Base-by-base conservation (phyloP, 2,113 vertebrate genomes). In the Oxygymnocypris stewartii region DNA sequence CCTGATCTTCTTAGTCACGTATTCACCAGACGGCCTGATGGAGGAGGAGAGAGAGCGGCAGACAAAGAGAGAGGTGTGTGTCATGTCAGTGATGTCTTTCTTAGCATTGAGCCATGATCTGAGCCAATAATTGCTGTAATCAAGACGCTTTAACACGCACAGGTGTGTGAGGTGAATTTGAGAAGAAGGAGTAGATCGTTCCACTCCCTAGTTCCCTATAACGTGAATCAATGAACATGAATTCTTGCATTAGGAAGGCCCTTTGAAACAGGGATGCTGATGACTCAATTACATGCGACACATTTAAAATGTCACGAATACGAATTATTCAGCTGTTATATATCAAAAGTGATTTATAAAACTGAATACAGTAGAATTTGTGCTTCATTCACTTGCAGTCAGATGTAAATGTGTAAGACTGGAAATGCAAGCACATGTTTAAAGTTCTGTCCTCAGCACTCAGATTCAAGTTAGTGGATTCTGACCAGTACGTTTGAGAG, bases 41-140 rank as follows among this genome's bases (percentile, higher is more conserved):
- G 25, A 51, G 63, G 63, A 13, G 35, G 10, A 49, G 80, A 49
- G 80, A 28, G 28, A 23, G 59, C 18, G 79, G 16, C 40, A 65
- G 8, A 16, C 63, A 12, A 0, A 35, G 40, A 47, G 61, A 67
- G 79, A 67, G 9, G 13, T 13, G n/a, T 71, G 47, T 71, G 31
- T 28, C 67, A 59, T 83, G 31, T 74, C 67, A 16, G 2, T 71
- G 28, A 83, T 51, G 80, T 69, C 63, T 67, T 49, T 69, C n/a
- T 47, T 65, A 69, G n/a, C 6, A 82, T 82, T 42, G 65, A 73
- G 65, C 67, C 31, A 54, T 16, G 82, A 74, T 84, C 47, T 40
- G 25, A 23, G 42, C 47, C 47, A 74, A 59, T 59, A 59, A 84
- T 84, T 74, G 69, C 23, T 73, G 67, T 74, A 84, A 84, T 51